A percentile compares a stretch with the other conserved stretches of the same genome.
phyloP scores from a whole-genome alignment of 2,888 invertebrate genomes.

The Drosophila heteroneura region DNA sequence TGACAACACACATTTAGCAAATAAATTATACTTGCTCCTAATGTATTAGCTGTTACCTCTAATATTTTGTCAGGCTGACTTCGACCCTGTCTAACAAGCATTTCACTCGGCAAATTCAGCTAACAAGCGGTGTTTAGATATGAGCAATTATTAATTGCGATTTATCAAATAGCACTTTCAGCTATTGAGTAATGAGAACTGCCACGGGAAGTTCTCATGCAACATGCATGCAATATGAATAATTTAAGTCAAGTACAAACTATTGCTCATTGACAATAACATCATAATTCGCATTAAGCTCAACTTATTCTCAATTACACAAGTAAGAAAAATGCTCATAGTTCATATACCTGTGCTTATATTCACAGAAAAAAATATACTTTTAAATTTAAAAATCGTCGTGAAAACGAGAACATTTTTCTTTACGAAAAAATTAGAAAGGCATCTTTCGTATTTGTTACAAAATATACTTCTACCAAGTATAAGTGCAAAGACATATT shows the following conservation, averaged over 20 bases:
- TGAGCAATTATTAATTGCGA: neutral
- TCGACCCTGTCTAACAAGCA: neutral
- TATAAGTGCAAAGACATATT: neutral
- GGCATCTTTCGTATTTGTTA: neutral
- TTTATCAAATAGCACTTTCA: conserved; percentile 7
- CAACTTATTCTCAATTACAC: conserved; percentile 4
- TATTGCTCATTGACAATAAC: conserved; percentile 15
- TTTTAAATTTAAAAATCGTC: neutral
- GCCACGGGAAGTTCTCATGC: conserved; percentile 39
- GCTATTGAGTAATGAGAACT: conserved; percentile 15
- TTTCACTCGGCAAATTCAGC: neutral
- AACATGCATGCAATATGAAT: conserved; percentile 38
- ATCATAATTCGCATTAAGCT: neutral
- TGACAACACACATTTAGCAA: conserved; percentile 8
- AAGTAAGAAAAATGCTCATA: conserved; percentile 3
- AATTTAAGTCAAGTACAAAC: conserved; percentile 36
- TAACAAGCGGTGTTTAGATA: neutral
- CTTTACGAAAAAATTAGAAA: neutral
- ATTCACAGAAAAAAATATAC: neutral
- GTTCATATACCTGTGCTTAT: conserved; percentile 15
- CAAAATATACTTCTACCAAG: neutral
- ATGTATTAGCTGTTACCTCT: conserved; percentile 10
- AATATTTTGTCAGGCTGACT: conserved; percentile 18
- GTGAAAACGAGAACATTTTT: neutral
- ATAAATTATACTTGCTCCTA: conserved; percentile 19